Evolutionary conservation across 53 echinoderm and acorn worm genomes (phyloP).

Genomic region (Holothuria leucospilota): DNA sequence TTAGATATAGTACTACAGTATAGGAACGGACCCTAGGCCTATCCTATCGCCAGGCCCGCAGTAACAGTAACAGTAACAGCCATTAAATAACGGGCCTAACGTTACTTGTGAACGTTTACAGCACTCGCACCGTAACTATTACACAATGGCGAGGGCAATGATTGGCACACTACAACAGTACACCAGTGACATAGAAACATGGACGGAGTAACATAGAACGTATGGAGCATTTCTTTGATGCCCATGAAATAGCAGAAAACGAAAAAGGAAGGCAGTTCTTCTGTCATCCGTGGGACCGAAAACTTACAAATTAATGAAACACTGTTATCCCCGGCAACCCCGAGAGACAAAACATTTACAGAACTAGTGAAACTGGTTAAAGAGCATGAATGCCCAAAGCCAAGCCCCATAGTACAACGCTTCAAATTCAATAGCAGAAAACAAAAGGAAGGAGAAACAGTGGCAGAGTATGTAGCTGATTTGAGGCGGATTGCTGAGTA

Average conservation of each 20-base stretch:
- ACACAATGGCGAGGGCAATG: not conserved
- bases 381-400: slow-evolving; percentile 40
- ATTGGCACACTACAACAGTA: not conserved
- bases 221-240: slow-evolving; percentile 39
- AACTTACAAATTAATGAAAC: no score
- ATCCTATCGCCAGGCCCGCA: no score
- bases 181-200: not conserved
- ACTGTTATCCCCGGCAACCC: not conserved
- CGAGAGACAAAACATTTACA: not conserved
- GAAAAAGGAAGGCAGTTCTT: slow-evolving; percentile 3
- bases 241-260: not conserved
- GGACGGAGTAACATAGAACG: slow-evolving; percentile 12
- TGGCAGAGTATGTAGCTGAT: slow-evolving; percentile 18
- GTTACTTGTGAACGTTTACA: no score
- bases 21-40: no score
- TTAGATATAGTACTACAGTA: no score
- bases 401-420: no score
- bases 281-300: slow-evolving; percentile 35
- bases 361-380: no score
- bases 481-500: slow-evolving; percentile 35
- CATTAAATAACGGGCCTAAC: no score
- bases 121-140: no score
- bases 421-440: not conserved
- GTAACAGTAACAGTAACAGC: no score
- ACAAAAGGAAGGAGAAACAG: slow-evolving; percentile 13